phyloP scores from a whole-genome alignment of 2,113 vertebrate species.

The Lucifuga dentata region DNA sequence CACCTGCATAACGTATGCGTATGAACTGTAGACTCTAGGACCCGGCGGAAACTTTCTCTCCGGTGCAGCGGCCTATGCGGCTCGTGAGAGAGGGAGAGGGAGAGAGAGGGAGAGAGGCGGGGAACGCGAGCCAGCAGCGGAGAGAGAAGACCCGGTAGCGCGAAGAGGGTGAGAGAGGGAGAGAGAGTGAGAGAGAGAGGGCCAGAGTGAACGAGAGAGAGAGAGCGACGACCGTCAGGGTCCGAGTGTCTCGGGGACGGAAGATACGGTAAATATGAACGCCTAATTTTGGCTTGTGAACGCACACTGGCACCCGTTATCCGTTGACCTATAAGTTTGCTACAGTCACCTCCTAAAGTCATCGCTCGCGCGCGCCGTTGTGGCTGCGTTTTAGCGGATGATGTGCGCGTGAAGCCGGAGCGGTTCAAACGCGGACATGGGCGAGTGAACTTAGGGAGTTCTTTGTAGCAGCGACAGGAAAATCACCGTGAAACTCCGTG shows the following conservation, averaged over 20 bases:
- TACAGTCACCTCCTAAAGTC: slow-evolving; percentile 52
- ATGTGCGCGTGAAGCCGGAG: slow-evolving; percentile 70
- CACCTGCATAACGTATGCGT: slow-evolving; percentile 3
- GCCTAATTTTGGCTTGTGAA: slow-evolving; percentile 52
- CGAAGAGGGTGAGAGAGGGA: slow-evolving; percentile 56
- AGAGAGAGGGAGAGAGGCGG: slow-evolving; percentile 63
- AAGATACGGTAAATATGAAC: slow-evolving; percentile 87
- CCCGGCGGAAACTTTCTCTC: slow-evolving; percentile 72
- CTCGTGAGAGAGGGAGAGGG: slow-evolving; percentile 68
- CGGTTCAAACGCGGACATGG: slow-evolving; percentile 56
- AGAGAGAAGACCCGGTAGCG: slow-evolving; percentile 81
- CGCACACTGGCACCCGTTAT: slow-evolving; percentile 29
- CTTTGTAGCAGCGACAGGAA: slow-evolving; percentile 30
- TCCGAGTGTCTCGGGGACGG: slow-evolving; percentile 82
- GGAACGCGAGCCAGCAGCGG: slow-evolving; percentile 77
- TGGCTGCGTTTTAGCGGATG: slow-evolving; percentile 62
- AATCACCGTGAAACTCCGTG: slow-evolving; percentile 25
- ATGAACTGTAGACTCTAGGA: slow-evolving; percentile 73
- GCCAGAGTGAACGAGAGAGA: slow-evolving; percentile 52
- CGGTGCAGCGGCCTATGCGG: slow-evolving; percentile 80
- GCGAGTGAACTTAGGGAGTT: slow-evolving; percentile 78
- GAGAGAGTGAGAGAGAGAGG: slow-evolving; percentile 49
- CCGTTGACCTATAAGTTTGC: slow-evolving; percentile 27
- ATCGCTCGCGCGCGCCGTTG: slow-evolving; percentile 53
- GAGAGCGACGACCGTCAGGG: slow-evolving; percentile 70